These are phyloP conservation scores for Meteorus colon DNA, from an alignment of 2,888 invertebrate genomes.

Conservation along the genomic window DNA sequence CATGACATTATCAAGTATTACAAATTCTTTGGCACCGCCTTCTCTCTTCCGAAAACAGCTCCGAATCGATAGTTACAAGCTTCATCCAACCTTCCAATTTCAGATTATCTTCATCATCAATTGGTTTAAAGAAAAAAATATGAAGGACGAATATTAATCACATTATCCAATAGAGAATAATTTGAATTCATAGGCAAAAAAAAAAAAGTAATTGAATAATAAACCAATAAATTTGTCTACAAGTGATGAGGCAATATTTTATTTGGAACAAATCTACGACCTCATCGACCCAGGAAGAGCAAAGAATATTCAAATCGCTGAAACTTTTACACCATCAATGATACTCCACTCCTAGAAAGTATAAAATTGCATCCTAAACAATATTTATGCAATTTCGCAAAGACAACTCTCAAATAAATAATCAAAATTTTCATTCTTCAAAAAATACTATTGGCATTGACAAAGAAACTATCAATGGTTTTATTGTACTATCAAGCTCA, in stretches of 20 bases:
- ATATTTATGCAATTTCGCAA: neutral
- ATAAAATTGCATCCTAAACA: neutral
- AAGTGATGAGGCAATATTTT: neutral
- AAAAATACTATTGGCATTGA: too few species aligned
- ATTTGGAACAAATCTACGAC: neutral
- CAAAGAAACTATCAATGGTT: too few species aligned
- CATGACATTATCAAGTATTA: too few species aligned
- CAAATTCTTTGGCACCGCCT: neutral
- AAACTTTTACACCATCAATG: neutral
- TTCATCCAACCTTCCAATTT: too few species aligned
- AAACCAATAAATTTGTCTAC: too few species aligned
- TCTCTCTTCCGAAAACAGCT: neutral
- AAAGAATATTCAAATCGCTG: neutral
- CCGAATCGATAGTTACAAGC: neutral
- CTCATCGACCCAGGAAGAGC: neutral
- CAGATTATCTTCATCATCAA: too few species aligned
- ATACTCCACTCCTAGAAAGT: neutral
- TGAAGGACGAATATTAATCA: too few species aligned
- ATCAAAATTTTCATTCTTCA: neutral
- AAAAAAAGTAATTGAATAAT: too few species aligned
- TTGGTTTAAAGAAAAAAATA: too few species aligned
- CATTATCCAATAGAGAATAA: too few species aligned
- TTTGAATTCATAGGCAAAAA: too few species aligned
- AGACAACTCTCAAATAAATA: neutral
- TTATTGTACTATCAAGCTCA: too few species aligned